phyloP scores from a whole-genome alignment of 2,888 invertebrate genomes.

The Cartodere bifasciata region DNA sequence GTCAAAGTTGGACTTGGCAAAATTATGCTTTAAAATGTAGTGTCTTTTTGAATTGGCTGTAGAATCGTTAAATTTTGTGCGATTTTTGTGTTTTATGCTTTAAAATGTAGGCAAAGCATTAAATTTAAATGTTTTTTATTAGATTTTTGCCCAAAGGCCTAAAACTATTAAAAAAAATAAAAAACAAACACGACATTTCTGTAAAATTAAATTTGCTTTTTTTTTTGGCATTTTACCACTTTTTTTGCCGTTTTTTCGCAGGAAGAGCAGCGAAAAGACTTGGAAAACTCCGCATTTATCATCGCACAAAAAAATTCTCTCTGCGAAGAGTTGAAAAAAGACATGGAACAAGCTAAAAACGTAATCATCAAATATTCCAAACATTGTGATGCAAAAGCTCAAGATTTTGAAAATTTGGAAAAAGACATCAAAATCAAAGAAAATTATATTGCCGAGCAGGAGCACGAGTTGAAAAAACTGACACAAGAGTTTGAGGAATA shows the following conservation, averaged over 20 bases:
- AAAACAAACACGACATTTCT: no score
- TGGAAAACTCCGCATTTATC: conserved; percentile 28
- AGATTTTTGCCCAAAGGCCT: no score
- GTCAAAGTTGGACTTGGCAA: no score
- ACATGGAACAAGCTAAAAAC: conserved; percentile 32
- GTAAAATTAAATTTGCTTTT: no score
- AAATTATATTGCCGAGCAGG: conserved; percentile 21
- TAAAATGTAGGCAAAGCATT: no score
- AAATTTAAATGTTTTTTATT: no score
- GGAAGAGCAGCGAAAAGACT: conserved; percentile 27
- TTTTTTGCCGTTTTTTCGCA: conserved; percentile 16
- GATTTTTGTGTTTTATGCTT: no score
- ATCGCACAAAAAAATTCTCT: conserved; percentile 29
- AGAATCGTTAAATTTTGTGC: no score
- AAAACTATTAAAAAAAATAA: no score
- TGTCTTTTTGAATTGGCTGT: no score
- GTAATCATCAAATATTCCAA: conserved; percentile 32
- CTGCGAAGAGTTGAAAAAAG: conserved; percentile 30
- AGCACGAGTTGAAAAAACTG: conserved; percentile 19
- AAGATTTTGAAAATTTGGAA: conserved; percentile 23
- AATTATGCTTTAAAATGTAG: no score
- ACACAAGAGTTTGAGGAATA: conserved; percentile 25
- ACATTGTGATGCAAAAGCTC: conserved; percentile 27
- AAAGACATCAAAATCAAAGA: conserved; percentile 20
- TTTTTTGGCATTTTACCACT: conserved; percentile 2